phyloP scores from a whole-genome alignment of 2,888 invertebrate species.

The Opisthograptis luteolata region DNA sequence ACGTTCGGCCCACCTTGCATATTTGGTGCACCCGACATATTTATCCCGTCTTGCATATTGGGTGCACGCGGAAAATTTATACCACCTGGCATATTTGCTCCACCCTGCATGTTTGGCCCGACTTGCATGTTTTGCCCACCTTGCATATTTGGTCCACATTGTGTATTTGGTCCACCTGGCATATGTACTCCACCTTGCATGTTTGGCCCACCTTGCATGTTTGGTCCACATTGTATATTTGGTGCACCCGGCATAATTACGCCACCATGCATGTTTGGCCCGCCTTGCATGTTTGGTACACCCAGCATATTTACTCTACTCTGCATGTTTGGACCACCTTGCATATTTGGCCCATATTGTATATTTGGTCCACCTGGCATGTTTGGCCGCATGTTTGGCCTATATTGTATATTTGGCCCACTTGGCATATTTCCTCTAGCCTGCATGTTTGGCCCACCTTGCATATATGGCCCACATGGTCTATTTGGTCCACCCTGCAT shows the following conservation, averaged over 20 bases:
- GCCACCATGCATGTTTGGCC: constrained; percentile 4
- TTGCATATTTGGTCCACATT: too few species aligned
- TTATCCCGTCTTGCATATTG: too few species aligned
- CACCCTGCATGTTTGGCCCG: background rate
- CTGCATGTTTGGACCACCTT: constrained; percentile 11
- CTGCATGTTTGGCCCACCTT: constrained; percentile 11
- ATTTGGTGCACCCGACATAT: background rate
- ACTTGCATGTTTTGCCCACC: too few species aligned
- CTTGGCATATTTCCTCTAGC: background rate
- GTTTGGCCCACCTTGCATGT: constrained; percentile 7
- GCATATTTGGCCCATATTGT: constrained; percentile 10
- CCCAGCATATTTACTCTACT: background rate
- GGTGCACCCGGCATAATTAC: background rate
- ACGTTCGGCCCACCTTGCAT: too few species aligned
- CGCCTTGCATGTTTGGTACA: constrained; percentile 4
- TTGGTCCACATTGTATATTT: background rate
- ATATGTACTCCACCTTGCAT: constrained; percentile 6
- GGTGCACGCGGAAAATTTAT: too few species aligned
- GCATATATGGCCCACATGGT: constrained; percentile 11
- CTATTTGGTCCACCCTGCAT: constrained; percentile 11
- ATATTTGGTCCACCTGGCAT: background rate
- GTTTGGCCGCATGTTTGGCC: background rate
- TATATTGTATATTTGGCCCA: background rate
- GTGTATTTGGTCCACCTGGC: background rate
- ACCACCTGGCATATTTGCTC: background rate